Evolutionary conservation across 1,140 invertebrate species (phyloP), one percentile per base, ranked within the genome.

Genomic region (Hypsibius dujardini): DNA sequence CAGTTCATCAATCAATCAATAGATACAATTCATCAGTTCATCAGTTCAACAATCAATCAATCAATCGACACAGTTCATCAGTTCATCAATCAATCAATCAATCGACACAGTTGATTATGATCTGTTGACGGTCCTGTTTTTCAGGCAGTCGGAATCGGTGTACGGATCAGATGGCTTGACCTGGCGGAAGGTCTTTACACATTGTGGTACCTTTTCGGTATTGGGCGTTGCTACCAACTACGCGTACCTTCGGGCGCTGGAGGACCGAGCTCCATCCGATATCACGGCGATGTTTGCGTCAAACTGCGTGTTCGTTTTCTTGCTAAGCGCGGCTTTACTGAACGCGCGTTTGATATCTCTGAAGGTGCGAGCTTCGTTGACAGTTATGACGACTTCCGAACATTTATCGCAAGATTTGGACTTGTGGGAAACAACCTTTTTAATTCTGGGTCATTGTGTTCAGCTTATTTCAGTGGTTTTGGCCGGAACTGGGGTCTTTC

Each of bases 271-370:
- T 67, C 62, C 62, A 15, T 67, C 62, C 3, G 62, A 67, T 42
- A 45, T 67, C 12, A 67, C 62, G 3, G 62, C 62, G 3, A 67
- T 67, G 12, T 67, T 67, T 45, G 62, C 62, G 3, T 67, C 62
- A 3, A 67, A 67, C 42, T 67, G 12, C 62, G 62, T 45, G 12
- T 67, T 67, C 45, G 62, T 67, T 7, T 67, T 67, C 42, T 42
- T 67, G 12, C 62, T 67, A 12, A 67, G 62, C 62, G 7, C 12
- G 3, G 3, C 45, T 42, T 7, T 67, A 7, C 62, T 67, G 12
- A 42, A 42, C 42, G 42, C 62, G 45, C 12, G 45, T 3, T 7
- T 67, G 12, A 45, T 67, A 45, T 67, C 62, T 12, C 62, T 67
- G 12, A 67, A 67, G 62, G 62, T 67, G 42, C 12, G 3, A 56